Evolutionary conservation across 2,113 vertebrate genomes (phyloP).

Genomic region (Halichoeres trimaculatus): DNA sequence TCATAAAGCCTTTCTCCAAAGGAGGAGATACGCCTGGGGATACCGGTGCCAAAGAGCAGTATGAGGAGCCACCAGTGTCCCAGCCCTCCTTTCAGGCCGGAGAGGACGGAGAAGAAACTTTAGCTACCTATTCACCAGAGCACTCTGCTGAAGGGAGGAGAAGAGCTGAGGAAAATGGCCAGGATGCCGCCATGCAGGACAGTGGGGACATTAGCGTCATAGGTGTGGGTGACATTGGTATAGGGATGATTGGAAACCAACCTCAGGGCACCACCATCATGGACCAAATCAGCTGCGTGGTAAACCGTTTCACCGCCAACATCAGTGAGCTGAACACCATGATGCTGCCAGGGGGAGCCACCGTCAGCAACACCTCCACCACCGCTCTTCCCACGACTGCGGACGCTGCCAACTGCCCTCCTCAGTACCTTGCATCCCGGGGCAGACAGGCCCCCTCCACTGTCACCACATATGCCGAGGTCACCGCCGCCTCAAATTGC

Average conservation of each 20-base stretch:
- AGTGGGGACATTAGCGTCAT: slow-evolving; percentile 56
- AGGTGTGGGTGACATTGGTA: slow-evolving; percentile 68
- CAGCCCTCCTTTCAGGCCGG: slow-evolving; percentile 85
- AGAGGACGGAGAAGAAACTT: slow-evolving; percentile 70
- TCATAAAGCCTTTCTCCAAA: slow-evolving; percentile 98
- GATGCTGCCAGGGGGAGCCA: slow-evolving; percentile 87
- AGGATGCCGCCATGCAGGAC: slow-evolving; percentile 8
- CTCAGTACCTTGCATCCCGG: slow-evolving; percentile 85
- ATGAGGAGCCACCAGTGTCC: slow-evolving; percentile 81
- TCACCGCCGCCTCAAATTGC: slow-evolving; percentile 87
- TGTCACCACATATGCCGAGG: slow-evolving; percentile 91
- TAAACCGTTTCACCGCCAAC: slow-evolving; percentile 96
- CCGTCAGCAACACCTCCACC: slow-evolving; percentile 71
- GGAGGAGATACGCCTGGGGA: slow-evolving; percentile 81
- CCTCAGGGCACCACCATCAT: slow-evolving; percentile 93
- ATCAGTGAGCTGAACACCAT: slow-evolving; percentile 96
- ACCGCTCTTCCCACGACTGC: slow-evolving; percentile 80
- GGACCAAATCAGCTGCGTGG: slow-evolving; percentile 98
- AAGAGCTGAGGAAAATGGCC: slow-evolving; percentile 40
- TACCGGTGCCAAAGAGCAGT: slow-evolving; percentile 81
- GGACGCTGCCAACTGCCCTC: slow-evolving; percentile 83
- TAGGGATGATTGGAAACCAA: slow-evolving; percentile 72
- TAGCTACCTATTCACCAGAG: slow-evolving; percentile 85
- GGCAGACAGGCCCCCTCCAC: slow-evolving; percentile 87
- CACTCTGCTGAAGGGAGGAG: slow-evolving; percentile 65